Evolutionary conservation across 35 echinoderm and acorn worm species (phyloP).

Genomic region (Apostichopus parvimensis): DNA sequence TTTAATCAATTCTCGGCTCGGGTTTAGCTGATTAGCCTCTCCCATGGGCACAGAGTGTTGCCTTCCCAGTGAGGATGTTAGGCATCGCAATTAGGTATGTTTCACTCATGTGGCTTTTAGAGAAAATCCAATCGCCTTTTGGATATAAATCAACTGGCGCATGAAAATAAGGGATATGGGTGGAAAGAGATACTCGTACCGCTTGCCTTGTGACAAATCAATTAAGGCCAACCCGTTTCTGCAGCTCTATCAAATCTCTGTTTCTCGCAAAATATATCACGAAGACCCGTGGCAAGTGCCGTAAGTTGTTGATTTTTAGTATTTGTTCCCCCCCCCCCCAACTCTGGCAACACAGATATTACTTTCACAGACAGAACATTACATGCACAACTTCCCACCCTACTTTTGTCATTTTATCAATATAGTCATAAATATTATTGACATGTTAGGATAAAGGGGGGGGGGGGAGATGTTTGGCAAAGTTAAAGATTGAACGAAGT

Average conservation of each 20-base stretch:
- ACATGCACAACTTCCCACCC: not conserved
- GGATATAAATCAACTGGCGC: constrained; percentile 12
- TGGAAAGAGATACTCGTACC: not conserved
- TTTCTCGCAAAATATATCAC: too few species aligned
- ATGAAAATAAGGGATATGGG: not conserved
- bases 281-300: too few species aligned
- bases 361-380: too few species aligned
- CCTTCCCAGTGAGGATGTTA: not conserved
- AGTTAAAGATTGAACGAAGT: not conserved
- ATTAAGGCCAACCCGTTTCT: not conserved
- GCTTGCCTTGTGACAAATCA: constrained; percentile 19
- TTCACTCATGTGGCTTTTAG: constrained; percentile 37
- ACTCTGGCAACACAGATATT: too few species aligned
- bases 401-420: not conserved
- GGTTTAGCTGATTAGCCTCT: constrained; percentile 43
- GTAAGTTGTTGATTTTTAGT: too few species aligned
- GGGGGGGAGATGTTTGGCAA: not conserved
- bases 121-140: constrained; percentile 29
- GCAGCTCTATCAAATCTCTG: not conserved
- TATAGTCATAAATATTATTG: not conserved
- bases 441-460: not conserved
- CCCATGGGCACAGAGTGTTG: constrained; percentile 17
- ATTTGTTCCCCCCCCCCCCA: too few species aligned
- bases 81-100: constrained; percentile 45
- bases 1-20: constrained; percentile 33